Evolutionary conservation across 2,888 invertebrate genomes (phyloP).

Genomic region (Mycalesis mineus): DNA sequence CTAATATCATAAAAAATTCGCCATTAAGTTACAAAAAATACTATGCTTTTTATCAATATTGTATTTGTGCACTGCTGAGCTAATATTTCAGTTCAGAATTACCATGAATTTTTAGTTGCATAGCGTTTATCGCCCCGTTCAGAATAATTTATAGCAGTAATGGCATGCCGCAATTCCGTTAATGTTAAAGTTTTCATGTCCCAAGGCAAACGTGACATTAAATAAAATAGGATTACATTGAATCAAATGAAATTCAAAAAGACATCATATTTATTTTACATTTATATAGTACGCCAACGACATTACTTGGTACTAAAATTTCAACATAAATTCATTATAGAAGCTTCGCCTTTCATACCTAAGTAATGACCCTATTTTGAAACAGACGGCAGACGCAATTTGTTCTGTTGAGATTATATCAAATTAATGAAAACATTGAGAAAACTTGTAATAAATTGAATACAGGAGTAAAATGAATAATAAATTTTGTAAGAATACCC

Average conservation of each 20-base stretch:
- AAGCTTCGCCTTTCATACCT: background rate
- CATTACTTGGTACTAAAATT: background rate
- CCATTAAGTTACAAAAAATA: too few species aligned
- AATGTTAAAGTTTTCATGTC: conserved; percentile 1
- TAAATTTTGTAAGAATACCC: too few species aligned
- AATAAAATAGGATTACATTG: background rate
- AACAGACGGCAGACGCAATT: conserved; percentile 15
- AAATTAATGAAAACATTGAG: too few species aligned
- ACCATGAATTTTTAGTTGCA: background rate
- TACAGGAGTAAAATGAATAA: too few species aligned
- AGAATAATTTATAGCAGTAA: conserved; percentile 5
- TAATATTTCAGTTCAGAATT: background rate
- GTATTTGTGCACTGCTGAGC: too few species aligned
- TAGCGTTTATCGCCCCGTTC: conserved; percentile 7
- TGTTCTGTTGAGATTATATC: too few species aligned
- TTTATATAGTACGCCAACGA: background rate
- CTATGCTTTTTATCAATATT: too few species aligned
- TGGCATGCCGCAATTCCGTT: conserved; percentile 8
- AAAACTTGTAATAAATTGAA: too few species aligned
- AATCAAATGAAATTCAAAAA: background rate
- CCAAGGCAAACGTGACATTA: background rate
- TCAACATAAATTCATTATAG: background rate
- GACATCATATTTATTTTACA: background rate
- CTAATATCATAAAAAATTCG: too few species aligned
- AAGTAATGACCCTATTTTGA: background rate